phyloP scores from a whole-genome alignment of 2,888 invertebrate genomes.

The Anthophora plumipes region DNA sequence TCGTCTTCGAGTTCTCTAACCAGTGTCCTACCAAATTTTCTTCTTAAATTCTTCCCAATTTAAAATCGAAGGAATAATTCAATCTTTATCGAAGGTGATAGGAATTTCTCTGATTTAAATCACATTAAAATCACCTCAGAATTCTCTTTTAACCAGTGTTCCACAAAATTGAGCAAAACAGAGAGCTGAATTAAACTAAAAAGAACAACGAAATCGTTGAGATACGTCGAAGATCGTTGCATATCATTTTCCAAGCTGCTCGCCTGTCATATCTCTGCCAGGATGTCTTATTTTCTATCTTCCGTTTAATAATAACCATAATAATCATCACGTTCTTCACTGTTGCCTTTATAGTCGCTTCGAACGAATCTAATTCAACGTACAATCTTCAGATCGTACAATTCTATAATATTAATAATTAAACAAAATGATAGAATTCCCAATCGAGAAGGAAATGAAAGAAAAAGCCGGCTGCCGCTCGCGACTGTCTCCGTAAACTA shows the following conservation, averaged over 20 bases:
- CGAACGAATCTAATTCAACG: conserved; percentile 46
- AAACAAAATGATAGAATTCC: not conserved
- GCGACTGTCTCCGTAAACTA: conserved; percentile 20
- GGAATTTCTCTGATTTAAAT: too few relatives aligned
- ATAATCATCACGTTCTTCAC: conserved; percentile 65
- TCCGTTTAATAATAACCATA: conserved; percentile 47
- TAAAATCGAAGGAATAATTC: too few relatives aligned
- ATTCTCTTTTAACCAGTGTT: too few relatives aligned
- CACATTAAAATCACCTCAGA: too few relatives aligned
- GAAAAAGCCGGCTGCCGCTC: not conserved
- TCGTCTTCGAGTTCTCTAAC: too few relatives aligned
- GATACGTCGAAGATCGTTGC: conserved; percentile 5
- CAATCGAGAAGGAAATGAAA: not conserved
- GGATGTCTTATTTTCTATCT: conserved; percentile 21
- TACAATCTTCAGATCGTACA: conserved; percentile 51
- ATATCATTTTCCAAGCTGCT: conserved; percentile 29
- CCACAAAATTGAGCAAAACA: too few relatives aligned
- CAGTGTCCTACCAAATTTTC: too few relatives aligned
- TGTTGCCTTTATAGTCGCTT: conserved; percentile 61
- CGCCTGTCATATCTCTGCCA: conserved; percentile 26
- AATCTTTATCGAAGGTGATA: too few relatives aligned
- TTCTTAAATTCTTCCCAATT: too few relatives aligned
- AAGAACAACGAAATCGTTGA: not conserved
- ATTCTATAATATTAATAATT: too few relatives aligned
- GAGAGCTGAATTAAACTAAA: too few relatives aligned